phyloP scores from a whole-genome alignment of 2,888 invertebrate species.

The Beris morrisii region DNA sequence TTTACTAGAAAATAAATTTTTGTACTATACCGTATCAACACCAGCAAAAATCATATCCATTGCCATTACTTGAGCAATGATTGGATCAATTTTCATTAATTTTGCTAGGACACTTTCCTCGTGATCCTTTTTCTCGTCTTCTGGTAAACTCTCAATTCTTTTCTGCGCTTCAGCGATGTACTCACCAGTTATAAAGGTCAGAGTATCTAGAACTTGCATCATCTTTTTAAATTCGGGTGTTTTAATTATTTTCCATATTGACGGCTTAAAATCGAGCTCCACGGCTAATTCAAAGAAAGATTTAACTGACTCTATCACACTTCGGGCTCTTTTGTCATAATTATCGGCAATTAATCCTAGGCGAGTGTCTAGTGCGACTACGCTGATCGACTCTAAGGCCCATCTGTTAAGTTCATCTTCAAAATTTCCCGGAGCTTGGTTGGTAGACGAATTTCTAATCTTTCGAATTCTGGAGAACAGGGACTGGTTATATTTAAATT shows the following conservation, averaged over 20 bases:
- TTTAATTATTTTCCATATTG: constrained; percentile 48
- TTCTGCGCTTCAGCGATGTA: constrained; percentile 46
- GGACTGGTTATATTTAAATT: not conserved
- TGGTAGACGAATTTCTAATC: constrained; percentile 33
- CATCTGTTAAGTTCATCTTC: constrained; percentile 58
- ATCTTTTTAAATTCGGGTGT: constrained; percentile 23
- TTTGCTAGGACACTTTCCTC: constrained; percentile 61
- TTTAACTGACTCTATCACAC: constrained; percentile 40
- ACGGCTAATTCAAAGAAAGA: constrained; percentile 27
- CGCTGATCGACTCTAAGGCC: constrained; percentile 58
- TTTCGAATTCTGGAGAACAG: constrained; percentile 6
- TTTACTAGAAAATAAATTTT: too few relatives aligned
- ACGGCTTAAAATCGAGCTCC: constrained; percentile 49
- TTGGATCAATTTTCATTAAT: constrained; percentile 61
- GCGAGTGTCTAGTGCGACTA: constrained; percentile 47
- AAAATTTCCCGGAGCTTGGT: constrained; percentile 53
- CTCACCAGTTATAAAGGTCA: constrained; percentile 38
- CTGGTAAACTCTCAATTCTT: constrained; percentile 44
- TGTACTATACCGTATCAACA: constrained; percentile 64
- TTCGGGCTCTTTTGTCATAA: constrained; percentile 42
- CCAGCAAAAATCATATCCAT: constrained; percentile 68
- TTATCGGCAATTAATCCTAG: constrained; percentile 34
- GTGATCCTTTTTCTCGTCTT: constrained; percentile 52
- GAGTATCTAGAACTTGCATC: constrained; percentile 21
- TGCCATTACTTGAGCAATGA: constrained; percentile 64